Evolutionary conservation across 2,113 vertebrate species (phyloP).

Genomic region (Forbesichthys agassizii): DNA sequence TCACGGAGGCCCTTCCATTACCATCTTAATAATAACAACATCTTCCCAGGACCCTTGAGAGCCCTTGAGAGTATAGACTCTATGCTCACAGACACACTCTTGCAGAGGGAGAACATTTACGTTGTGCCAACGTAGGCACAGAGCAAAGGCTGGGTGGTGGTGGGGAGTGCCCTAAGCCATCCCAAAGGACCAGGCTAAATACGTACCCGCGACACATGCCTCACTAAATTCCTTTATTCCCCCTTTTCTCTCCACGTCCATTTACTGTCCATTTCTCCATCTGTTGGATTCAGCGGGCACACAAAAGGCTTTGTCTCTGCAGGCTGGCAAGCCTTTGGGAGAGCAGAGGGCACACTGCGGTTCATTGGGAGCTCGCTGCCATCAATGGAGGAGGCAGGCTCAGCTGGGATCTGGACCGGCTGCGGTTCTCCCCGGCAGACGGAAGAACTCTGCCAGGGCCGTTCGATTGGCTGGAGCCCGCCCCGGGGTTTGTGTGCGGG

Average conservation of each 20-base stretch:
- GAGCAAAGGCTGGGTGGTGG: constrained; percentile 53
- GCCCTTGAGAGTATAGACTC: constrained; percentile 56
- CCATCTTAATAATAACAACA: constrained; percentile 82
- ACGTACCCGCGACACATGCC: constrained; percentile 49
- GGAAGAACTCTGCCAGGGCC: not conserved
- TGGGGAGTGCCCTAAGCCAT: constrained; percentile 6
- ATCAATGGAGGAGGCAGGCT: constrained; percentile 47
- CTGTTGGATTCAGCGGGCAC: constrained; percentile 69
- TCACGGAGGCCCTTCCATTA: constrained; percentile 79
- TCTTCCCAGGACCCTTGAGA: constrained; percentile 62
- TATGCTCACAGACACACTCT: constrained; percentile 41
- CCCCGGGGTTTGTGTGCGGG: constrained; percentile 25
- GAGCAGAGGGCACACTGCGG: constrained; percentile 49
- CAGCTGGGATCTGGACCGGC: constrained; percentile 35
- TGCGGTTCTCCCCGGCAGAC: constrained; percentile 40
- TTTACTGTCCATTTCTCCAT: constrained; percentile 78
- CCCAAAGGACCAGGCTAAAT: constrained; percentile 65
- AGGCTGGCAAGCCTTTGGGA: constrained; percentile 64
- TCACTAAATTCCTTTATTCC: constrained; percentile 67
- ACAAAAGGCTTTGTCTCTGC: constrained; percentile 77
- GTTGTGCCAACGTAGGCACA: constrained; percentile 62
- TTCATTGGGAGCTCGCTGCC: constrained; percentile 57
- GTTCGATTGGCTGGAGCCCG: constrained; percentile 44
- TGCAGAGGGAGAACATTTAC: constrained; percentile 55
- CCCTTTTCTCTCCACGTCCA: constrained; percentile 61